Base-by-base conservation (phyloP, 2,888 invertebrate species). In the Hetaerina titia region DNA sequence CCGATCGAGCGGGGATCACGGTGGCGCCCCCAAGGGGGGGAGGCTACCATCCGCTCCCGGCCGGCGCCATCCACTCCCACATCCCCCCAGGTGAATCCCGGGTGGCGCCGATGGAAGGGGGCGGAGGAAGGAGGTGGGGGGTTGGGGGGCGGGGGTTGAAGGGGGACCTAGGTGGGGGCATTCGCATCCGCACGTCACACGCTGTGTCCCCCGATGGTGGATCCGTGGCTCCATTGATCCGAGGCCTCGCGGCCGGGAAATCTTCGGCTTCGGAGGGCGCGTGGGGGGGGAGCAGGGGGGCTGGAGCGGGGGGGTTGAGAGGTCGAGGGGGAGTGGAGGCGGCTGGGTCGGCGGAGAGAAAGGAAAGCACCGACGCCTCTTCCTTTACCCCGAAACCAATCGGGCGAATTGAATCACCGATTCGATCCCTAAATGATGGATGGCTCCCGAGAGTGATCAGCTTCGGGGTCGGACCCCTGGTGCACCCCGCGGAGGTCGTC, bases 221-320 rank as follows among this genome's bases (percentile, higher is more conserved):
- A 15, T 69, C 69, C 69, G 69, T 69, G 69, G 69, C 69, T 69
- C 69, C 69, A 69, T 69, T 69, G 69, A 69, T 69, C 69, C 69
- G 22, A 15, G 22, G 15, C 69, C 69, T 69, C 7, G 17, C 22
- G 69, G 69, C 69, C 22, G 69, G 69, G 69, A 22, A 69, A 69
- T 69, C 69, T 69, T 69, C 69, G 69, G 69, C 19, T 17, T 17
- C 22, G 69, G 45, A 45, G 45, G 45, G 45, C 45, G 69, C 17
- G 22, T 15, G 7, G 22, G 7, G 69, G 69, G 69, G 4, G 19
- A 9, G 45, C n/a, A n/a, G 69, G 69, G 69, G 13, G 2, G 13
- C 19, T 1, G 69, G 69, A 19, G 19, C 8, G 22, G 15, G 22
- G 15, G 69, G 69, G 22, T 69, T 22, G 22, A 17, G 15, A 22